These are phyloP conservation scores for Cryptophagus acutangulus DNA, from an alignment of 2,888 invertebrate genomes.

Conservation along the genomic window DNA sequence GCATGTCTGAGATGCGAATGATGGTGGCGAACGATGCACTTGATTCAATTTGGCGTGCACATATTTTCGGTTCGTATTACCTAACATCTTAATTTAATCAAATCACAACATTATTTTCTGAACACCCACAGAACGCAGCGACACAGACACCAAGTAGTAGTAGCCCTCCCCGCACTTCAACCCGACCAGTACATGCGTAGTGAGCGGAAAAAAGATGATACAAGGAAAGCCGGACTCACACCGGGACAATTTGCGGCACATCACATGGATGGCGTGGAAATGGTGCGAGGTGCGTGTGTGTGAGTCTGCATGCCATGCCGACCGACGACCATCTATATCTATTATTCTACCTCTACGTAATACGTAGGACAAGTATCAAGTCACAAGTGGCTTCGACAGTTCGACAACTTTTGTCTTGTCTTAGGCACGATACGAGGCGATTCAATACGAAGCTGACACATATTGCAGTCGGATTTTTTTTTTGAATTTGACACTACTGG, in stretches of 20 bases:
- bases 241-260: no score
- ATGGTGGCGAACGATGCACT: neutral
- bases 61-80: slow-evolving; percentile 28
- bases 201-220: slow-evolving; percentile 12
- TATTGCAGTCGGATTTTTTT: no score
- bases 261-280: no score
- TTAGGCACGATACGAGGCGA: no score
- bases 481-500: no score
- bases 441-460: no score
- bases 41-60: slow-evolving; percentile 16
- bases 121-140: slow-evolving; percentile 44
- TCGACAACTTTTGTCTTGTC: neutral
- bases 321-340: no score
- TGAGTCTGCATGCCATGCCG: no score
- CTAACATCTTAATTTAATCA: slow-evolving; percentile 38
- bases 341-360: no score
- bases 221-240: slow-evolving; percentile 15
- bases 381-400: no score
- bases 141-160: slow-evolving; percentile 37
- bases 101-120: slow-evolving; percentile 40
- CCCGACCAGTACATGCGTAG: slow-evolving; percentile 16
- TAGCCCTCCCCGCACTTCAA: slow-evolving; percentile 24
- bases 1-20: neutral
- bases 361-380: no score
- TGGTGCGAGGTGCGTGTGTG: no score